phyloP scores from a whole-genome alignment of 2,797 vertebrate genomes.

The Rhadinocentrus ornatus region DNA sequence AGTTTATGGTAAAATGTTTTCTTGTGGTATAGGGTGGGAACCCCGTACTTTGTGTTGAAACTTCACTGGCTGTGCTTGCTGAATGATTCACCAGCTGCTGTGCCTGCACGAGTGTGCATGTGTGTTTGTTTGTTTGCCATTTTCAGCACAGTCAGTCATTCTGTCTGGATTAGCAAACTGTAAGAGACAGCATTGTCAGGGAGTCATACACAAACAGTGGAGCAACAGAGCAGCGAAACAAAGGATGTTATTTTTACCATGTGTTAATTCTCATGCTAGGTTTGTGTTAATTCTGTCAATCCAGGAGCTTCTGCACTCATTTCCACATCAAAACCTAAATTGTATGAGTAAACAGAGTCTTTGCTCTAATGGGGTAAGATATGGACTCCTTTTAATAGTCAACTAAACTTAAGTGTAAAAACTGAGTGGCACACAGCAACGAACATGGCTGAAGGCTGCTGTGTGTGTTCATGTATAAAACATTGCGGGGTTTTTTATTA shows the following conservation, averaged over 20 bases:
- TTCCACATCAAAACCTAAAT: conserved; percentile 18
- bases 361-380: not conserved
- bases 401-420: conserved; percentile 22
- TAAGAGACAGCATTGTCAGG: conserved; percentile 73
- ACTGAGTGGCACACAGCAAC: conserved; percentile 18
- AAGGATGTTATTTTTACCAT: conserved; percentile 43
- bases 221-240: conserved; percentile 35
- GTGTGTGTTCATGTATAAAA: not conserved
- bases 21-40: not conserved
- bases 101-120: conserved; percentile 17
- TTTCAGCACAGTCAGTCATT: conserved; percentile 74
- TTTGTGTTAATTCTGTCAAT: conserved; percentile 15
- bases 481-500: not conserved
- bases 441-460: not conserved
- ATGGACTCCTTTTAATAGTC: conserved; percentile 22
- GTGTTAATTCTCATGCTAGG: conserved; percentile 20
- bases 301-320: conserved; percentile 2
- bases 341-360: not conserved
- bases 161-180: conserved; percentile 71
- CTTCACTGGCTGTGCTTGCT: conserved; percentile 25
- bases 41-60: conserved; percentile 30
- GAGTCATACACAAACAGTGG: conserved; percentile 33
- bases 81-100: conserved; percentile 52
- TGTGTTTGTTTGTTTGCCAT: conserved; percentile 32
- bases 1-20: not conserved